Evolutionary conservation across 2,113 vertebrate species (phyloP).

Genomic region (Dinomys branickii): DNA sequence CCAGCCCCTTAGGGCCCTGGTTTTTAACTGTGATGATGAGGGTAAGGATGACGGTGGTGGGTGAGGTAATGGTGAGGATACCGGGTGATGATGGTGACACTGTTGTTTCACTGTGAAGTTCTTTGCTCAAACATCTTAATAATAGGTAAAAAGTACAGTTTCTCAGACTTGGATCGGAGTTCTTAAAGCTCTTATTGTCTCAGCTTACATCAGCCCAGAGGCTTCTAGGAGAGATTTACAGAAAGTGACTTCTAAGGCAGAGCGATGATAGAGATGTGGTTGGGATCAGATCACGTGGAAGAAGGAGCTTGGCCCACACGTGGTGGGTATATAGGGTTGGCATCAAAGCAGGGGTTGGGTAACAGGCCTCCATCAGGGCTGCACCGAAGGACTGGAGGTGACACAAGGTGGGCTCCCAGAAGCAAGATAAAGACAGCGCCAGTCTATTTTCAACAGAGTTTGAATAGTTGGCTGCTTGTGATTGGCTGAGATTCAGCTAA

Average conservation of each 20-base stretch:
- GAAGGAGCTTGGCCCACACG: not conserved
- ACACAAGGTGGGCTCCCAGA: not conserved
- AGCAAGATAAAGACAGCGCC: not conserved
- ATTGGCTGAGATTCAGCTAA: not conserved
- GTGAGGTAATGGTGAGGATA: not conserved
- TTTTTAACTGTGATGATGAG: not conserved
- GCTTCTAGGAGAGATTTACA: not conserved
- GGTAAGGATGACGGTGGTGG: not conserved
- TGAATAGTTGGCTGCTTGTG: not conserved
- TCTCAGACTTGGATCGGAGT: not conserved
- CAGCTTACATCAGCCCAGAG: not conserved
- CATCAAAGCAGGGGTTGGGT: not conserved
- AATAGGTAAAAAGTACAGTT: not conserved
- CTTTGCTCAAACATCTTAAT: not conserved
- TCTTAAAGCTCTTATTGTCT: not conserved
- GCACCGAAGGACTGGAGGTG: not conserved
- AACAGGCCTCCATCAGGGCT: not conserved
- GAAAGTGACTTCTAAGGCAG: not conserved
- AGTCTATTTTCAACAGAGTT: not conserved
- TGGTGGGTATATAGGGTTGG: not conserved
- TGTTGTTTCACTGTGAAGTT: not conserved
- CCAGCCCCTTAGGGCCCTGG: not conserved
- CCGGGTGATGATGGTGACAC: not conserved
- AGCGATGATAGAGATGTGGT: not conserved
- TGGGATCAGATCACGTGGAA: not conserved